A percentile compares a stretch with the other conserved stretches of the same genome.
Conservation (phyloP, 2,797 vertebrate species). For the Falco cherrug region DNA sequence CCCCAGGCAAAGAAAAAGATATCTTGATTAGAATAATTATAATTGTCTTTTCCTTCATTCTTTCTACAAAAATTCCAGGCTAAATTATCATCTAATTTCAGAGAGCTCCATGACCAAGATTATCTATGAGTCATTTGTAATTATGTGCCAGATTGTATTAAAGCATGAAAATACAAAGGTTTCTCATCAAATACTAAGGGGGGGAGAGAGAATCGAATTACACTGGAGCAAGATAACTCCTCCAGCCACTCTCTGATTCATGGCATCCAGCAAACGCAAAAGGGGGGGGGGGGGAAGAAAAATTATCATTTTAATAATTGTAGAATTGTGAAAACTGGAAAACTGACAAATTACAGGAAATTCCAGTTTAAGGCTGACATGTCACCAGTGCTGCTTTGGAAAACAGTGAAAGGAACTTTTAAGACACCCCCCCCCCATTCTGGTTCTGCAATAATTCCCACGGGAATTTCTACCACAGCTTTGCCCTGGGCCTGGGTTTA, state of each 20-base stretch:
- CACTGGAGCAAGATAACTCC: conserved; percentile 60
- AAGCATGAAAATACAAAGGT: conserved; percentile 76
- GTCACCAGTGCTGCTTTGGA: not conserved
- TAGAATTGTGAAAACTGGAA: conserved; percentile 39
- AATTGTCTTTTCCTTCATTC: conserved; percentile 72
- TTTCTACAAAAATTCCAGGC: conserved; percentile 72
- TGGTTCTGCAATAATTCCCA: not conserved
- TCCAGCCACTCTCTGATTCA: conserved; percentile 59
- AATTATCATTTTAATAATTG: conserved; percentile 24
- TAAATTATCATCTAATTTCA: conserved; percentile 79
- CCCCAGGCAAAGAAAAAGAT: conserved; percentile 72
- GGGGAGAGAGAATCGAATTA: conserved; percentile 64
- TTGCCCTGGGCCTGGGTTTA: not conserved
- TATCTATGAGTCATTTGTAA: conserved; percentile 77
- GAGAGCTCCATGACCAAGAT: conserved; percentile 76
- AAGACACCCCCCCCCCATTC: not conserved
- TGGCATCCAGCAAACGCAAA: conserved; percentile 46
- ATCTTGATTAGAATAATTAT: conserved; percentile 79
- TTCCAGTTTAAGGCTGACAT: not conserved
- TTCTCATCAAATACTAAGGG: conserved; percentile 70
- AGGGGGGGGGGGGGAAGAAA: not conserved
- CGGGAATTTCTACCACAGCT: not conserved
- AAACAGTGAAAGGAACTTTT: not conserved
- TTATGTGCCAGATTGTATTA: conserved; percentile 78
- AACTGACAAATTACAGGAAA: conserved; percentile 45